Evolutionary conservation across 2,797 vertebrate species (phyloP).

Genomic region (Periophthalmus magnuspinnatus): DNA sequence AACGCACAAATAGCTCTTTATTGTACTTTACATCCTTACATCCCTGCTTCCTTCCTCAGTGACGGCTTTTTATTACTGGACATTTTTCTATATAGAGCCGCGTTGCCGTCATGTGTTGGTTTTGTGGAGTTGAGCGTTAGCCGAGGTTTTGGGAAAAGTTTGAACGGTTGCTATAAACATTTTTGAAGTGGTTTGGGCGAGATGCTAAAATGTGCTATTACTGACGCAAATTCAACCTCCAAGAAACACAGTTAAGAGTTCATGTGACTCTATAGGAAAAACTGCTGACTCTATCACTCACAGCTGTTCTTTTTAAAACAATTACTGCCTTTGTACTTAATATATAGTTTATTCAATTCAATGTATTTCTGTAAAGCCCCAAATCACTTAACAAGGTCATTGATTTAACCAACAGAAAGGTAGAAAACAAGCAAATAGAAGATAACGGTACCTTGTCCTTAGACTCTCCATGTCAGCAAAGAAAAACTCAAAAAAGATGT

Average conservation of each 20-base stretch:
- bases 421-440: too few species aligned
- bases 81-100: neutral
- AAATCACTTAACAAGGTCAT: too few species aligned
- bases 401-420: too few species aligned
- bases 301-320: neutral
- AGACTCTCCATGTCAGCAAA: too few species aligned
- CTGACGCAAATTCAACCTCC: neutral
- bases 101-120: neutral
- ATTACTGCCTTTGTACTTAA: neutral
- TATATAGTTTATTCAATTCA: neutral
- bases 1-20: neutral
- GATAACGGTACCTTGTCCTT: too few species aligned
- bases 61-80: neutral
- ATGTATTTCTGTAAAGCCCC: too few species aligned
- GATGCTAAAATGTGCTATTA: neutral
- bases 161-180: neutral
- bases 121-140: slow-evolving; percentile 6
- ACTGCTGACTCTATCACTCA: too few species aligned
- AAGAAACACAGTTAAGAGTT: neutral
- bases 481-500: too few species aligned
- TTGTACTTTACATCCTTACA: neutral
- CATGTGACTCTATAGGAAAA: neutral
- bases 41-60: slow-evolving; percentile 1
- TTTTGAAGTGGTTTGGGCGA: slow-evolving; percentile 10
- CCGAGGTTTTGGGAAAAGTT: neutral